Evolutionary conservation across 2,888 invertebrate species (phyloP).

Genomic region (Thysanoteuthis rhombus): DNA sequence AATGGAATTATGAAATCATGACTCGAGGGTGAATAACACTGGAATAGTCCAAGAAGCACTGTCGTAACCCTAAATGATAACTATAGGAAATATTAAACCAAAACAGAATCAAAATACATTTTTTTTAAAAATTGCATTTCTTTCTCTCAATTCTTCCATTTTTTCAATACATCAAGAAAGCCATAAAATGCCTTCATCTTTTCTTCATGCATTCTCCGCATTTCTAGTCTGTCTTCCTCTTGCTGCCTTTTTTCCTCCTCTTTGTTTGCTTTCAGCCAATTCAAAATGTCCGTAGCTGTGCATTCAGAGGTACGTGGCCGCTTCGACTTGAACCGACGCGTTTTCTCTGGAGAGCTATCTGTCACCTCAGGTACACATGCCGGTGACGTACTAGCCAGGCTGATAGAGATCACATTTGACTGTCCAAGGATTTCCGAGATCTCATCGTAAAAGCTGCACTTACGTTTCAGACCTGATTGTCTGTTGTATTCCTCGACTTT

Average conservation of each 20-base stretch:
- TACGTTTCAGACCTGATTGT: neutral
- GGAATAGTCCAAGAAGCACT: too few species aligned
- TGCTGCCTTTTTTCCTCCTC: neutral
- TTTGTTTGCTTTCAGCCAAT: constrained; percentile 20
- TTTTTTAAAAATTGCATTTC: neutral
- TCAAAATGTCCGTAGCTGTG: constrained; percentile 1
- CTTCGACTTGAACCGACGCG: constrained; percentile 16
- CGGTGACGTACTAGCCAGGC: constrained; percentile 1
- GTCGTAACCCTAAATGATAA: too few species aligned
- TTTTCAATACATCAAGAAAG: constrained; percentile 20
- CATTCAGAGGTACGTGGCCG: constrained; percentile 1
- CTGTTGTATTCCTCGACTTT: constrained; percentile 28
- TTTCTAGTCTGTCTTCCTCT: constrained; percentile 14
- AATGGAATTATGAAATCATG: too few species aligned
- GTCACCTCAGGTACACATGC: neutral
- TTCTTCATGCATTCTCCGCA: constrained; percentile 21
- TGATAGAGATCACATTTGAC: constrained; percentile 24
- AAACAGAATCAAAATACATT: neutral
- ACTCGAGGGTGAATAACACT: too few species aligned
- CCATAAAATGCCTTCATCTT: constrained; percentile 27
- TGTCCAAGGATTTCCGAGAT: constrained; percentile 20
- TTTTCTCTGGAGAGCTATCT: constrained; percentile 19
- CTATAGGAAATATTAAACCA: neutral
- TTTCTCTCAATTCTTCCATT: constrained; percentile 20
- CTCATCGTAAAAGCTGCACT: constrained; percentile 22